Conservation (phyloP, 2,113 vertebrate genomes). For the Hydrochoerus hydrochaeris region DNA sequence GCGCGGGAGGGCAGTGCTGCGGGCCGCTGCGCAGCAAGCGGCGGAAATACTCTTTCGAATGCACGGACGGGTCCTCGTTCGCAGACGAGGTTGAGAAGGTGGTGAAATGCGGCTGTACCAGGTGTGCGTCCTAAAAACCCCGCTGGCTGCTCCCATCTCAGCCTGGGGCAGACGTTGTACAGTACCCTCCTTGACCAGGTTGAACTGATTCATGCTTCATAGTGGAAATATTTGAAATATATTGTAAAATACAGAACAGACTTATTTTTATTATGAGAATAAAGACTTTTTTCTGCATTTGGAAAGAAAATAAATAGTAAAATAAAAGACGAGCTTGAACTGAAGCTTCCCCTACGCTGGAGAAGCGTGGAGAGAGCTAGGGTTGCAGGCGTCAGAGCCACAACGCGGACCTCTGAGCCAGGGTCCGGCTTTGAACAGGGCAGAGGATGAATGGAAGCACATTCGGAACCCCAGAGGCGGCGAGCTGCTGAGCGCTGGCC, state of each 20-base stretch:
- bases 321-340: conserved; percentile 85
- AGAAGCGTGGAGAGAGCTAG: conserved; percentile 81
- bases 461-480: conserved; percentile 36
- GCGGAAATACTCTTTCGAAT: conserved; percentile 98
- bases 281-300: conserved; percentile 92
- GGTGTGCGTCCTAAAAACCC: conserved; percentile 91
- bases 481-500: conserved; percentile 47
- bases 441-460: conserved; percentile 81
- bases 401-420: conserved; percentile 69
- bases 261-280: conserved; percentile 99
- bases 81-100: conserved; percentile 99
- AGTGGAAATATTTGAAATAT: conserved; percentile 98
- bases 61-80: conserved; percentile 98
- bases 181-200: conserved; percentile 87
- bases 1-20: conserved; percentile 93
- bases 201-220: conserved; percentile 95
- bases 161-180: conserved; percentile 82
- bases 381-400: conserved; percentile 73
- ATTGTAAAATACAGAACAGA: conserved; percentile 99
- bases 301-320: conserved; percentile 70
- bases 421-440: conserved; percentile 74
- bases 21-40: conserved; percentile 96
- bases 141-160: conserved; percentile 75
- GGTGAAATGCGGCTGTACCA: conserved; percentile 96
- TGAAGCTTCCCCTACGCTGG: conserved; percentile 83